phyloP scores from a whole-genome alignment of 2,113 vertebrate species.

The Leucopsar rothschildi region DNA sequence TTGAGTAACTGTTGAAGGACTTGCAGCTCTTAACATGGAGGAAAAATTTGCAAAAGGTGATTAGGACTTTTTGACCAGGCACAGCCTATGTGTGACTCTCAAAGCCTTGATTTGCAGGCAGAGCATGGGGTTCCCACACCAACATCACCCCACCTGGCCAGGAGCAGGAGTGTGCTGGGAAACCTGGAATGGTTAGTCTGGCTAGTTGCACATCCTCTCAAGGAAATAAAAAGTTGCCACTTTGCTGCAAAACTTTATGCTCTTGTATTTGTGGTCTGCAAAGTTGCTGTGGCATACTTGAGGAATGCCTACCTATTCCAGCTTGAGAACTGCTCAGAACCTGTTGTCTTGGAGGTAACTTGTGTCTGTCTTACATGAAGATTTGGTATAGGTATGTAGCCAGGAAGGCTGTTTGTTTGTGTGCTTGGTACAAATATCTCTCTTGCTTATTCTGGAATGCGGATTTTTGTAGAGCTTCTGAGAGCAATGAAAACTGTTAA shows the following conservation, averaged over 20 bases:
- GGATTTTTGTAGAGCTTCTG: neutral
- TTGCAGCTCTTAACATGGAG: neutral
- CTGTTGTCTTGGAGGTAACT: neutral
- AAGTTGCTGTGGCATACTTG: neutral
- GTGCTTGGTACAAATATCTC: neutral
- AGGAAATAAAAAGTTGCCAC: neutral
- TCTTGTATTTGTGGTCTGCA: neutral
- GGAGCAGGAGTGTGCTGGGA: neutral
- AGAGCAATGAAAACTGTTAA: neutral
- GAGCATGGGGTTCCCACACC: too few species aligned
- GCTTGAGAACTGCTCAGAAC: neutral
- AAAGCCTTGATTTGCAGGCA: neutral
- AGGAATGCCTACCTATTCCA: neutral
- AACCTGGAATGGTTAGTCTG: neutral
- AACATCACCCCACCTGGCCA: neutral
- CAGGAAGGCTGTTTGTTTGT: neutral
- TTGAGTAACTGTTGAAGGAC: neutral
- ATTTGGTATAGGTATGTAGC: neutral
- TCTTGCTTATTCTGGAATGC: neutral
- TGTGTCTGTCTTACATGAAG: neutral
- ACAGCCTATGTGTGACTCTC: neutral
- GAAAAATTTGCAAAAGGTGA: neutral
- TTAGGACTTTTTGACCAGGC: neutral
- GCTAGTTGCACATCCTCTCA: neutral
- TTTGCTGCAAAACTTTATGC: neutral